These are phyloP conservation scores for Columbina picui DNA, from an alignment of 2,113 vertebrate genomes.

Conservation along the genomic window DNA sequence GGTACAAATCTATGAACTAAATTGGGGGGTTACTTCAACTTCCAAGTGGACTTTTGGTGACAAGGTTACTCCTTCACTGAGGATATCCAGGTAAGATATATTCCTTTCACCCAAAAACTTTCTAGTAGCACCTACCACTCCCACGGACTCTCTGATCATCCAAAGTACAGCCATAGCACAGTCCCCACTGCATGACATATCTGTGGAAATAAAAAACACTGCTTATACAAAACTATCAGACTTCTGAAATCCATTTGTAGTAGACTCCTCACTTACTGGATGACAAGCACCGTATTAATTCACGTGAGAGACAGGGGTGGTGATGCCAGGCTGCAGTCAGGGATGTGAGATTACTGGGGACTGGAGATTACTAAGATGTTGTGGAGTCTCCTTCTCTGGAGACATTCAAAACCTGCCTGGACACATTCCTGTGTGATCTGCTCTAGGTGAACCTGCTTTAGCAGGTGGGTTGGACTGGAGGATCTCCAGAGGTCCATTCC, in stretches of 20 bases:
- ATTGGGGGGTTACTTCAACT: not conserved
- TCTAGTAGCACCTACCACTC: not conserved
- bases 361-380: too few species aligned
- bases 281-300: accelerated
- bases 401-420: too few species aligned
- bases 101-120: not conserved
- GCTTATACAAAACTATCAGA: not conserved
- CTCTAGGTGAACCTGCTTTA: too few species aligned
- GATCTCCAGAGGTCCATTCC: too few species aligned
- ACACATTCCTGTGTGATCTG: too few species aligned
- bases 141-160: not conserved
- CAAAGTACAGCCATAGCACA: not conserved
- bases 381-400: too few species aligned
- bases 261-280: not conserved
- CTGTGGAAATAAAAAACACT: not conserved
- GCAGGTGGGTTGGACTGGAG: too few species aligned
- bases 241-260: not conserved
- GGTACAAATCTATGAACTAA: not conserved
- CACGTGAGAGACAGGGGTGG: not conserved
- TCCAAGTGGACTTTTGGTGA: not conserved
- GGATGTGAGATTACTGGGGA: accelerated
- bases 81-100: not conserved
- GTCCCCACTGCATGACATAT: not conserved
- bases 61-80: not conserved
- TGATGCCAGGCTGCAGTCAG: not conserved